Evolutionary conservation across 2,797 vertebrate genomes (phyloP), one percentile per base, ranked within the genome.

Genomic region (Mus spretus): DNA sequence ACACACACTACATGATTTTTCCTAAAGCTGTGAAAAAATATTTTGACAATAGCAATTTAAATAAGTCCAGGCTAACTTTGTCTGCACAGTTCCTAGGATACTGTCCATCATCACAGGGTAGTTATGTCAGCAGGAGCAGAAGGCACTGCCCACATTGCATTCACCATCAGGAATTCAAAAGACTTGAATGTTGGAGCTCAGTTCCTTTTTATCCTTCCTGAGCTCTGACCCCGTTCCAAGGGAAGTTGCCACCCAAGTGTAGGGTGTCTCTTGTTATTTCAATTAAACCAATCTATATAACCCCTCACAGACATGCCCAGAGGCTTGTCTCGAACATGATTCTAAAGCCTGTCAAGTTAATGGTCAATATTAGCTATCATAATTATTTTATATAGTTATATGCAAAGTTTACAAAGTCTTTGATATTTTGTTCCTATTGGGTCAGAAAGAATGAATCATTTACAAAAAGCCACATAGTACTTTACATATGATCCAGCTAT

Each of bases 401-500:
- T 37, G 80, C 83, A 5, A 94, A 92, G 63, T 81, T 28, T 83
- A 55, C 88, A 15, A 77, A 79, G 31, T 83, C 6, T 91, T 31
- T 44, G 15, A 82, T 28, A 4, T 15, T 37, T 92, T 50, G 53
- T 80, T 93, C 53, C 31, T 17, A 90, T 50, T 79, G 13, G 13
- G 11, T 78, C 53, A 74, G 61, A 96, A 8, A 81, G 12, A 81
- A 53, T 40, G 20, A 85, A 14, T 65, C 72, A 86, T 83, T 93
- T 65, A 26, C 70, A 82, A 77, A 22, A 65, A 67, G 28, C 61
- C n/a, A 82, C 19, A 13, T 82, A 93, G n/a, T 31, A 61, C 19
- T 7, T 94, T 89, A 74, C 24, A 28, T 9, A 59, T 89, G 87
- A 89, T 77, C 14, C 34, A 67, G 20, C 13, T 81, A 59, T 88